Evolutionary conservation across 1,140 invertebrate species (phyloP).

Genomic region (Macrocentrus cingulum): DNA sequence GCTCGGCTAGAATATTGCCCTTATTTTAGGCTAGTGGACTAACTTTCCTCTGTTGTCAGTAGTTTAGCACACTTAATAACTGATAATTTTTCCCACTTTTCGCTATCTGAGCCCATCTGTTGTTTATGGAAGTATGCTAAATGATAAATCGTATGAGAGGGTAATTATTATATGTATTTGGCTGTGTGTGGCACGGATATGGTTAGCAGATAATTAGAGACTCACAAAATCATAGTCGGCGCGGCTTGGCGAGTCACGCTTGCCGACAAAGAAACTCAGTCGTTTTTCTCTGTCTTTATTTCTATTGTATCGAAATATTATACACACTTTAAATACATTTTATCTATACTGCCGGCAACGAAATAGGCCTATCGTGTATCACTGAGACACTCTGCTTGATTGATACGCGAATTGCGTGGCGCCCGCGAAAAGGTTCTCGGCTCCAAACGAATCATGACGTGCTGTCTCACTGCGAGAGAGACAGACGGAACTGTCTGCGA

Average conservation of each 20-base stretch:
- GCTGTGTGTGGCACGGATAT: conserved; percentile 3
- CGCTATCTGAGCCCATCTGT: no score
- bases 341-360: not conserved
- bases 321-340: conserved; percentile 4
- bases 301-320: not conserved
- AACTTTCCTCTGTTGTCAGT: no score
- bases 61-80: no score
- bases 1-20: no score
- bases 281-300: not conserved
- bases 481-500: no score
- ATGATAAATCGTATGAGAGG: not conserved
- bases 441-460: no score
- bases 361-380: not conserved
- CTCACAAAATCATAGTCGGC: conserved; percentile 7
- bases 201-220: conserved; percentile 7
- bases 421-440: conserved; percentile 28
- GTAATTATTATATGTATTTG: not conserved
- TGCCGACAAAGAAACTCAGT: conserved; percentile 8
- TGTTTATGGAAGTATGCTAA: no score
- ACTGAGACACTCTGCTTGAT: conserved; percentile 23
- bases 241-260: conserved; percentile 11
- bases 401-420: conserved; percentile 35
- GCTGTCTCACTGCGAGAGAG: no score
- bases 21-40: no score
- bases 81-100: no score